phyloP scores from a whole-genome alignment of 2,888 invertebrate species.

The Dolomedes plantarius region DNA sequence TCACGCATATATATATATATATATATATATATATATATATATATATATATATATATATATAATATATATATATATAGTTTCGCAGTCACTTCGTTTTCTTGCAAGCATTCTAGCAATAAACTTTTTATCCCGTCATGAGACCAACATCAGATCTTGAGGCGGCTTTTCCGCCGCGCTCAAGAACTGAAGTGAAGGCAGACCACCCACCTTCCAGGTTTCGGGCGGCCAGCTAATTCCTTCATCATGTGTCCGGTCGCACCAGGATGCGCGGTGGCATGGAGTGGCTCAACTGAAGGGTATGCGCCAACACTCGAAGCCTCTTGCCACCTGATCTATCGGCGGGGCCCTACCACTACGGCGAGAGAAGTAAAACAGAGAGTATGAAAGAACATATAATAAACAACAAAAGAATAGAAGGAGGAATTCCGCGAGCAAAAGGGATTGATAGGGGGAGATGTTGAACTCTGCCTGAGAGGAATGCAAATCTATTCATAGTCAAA shows the following conservation, averaged over 20 bases:
- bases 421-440: not conserved
- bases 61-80: too few relatives aligned
- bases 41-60: too few relatives aligned
- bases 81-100: too few relatives aligned
- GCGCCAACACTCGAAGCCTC: slow-evolving; percentile 60
- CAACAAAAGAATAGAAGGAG: too few relatives aligned
- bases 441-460: not conserved
- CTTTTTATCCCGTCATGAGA: too few relatives aligned
- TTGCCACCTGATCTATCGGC: slow-evolving; percentile 53
- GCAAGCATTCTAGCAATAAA: too few relatives aligned
- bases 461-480: not conserved
- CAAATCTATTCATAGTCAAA: too few relatives aligned
- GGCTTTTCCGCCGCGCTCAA: not conserved
- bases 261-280: slow-evolving; percentile 62
- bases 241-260: slow-evolving; percentile 51
- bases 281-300: slow-evolving; percentile 50
- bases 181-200: slow-evolving; percentile 26
- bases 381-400: too few relatives aligned
- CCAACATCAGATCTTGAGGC: too few relatives aligned
- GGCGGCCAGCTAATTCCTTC: slow-evolving; percentile 63
- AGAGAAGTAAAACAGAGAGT: not conserved
- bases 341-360: slow-evolving; percentile 21
- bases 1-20: too few relatives aligned
- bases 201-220: slow-evolving; percentile 42
- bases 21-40: too few relatives aligned